phyloP scores from a whole-genome alignment of 2,888 invertebrate genomes.

The Nemurella pictetii region DNA sequence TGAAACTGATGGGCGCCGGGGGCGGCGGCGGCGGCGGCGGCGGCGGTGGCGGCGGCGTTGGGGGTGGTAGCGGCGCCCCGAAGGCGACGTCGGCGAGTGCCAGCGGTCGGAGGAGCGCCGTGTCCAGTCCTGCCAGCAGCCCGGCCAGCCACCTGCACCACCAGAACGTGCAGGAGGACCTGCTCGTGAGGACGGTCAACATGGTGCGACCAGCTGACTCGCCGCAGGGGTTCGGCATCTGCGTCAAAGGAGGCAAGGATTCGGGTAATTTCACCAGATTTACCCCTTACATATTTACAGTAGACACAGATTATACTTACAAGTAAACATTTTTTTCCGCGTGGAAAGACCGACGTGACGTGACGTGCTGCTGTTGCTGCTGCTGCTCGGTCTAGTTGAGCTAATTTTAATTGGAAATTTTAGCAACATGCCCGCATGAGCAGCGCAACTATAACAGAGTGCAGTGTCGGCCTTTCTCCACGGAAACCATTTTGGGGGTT shows the following conservation, averaged over 20 bases:
- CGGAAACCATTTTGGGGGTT: background rate
- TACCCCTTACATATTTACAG: conserved; percentile 10
- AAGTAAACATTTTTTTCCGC: background rate
- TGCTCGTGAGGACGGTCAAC: conserved; percentile 80
- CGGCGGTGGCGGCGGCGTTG: conserved; percentile 54
- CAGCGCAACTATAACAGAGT: background rate
- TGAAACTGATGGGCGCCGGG: conserved; percentile 53
- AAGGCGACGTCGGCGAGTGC: conserved; percentile 55
- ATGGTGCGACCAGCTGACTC: conserved; percentile 79
- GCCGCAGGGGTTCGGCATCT: conserved; percentile 85
- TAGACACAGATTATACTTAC: conserved; percentile 1
- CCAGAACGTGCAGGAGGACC: conserved; percentile 61
- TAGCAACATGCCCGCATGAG: background rate
- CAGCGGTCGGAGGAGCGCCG: conserved; percentile 55
- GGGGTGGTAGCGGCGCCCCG: conserved; percentile 51
- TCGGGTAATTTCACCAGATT: conserved; percentile 25
- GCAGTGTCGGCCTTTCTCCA: background rate
- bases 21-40: conserved; percentile 51
- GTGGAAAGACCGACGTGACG: background rate
- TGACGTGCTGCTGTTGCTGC: background rate
- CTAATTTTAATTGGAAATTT: background rate
- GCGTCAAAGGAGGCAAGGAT: conserved; percentile 89
- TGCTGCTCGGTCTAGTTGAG: background rate
- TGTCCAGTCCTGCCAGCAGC: conserved; percentile 75
- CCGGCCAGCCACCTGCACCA: conserved; percentile 33